Conservation (phyloP, 2,797 vertebrate species). For the Telmatherina bonti region DNA sequence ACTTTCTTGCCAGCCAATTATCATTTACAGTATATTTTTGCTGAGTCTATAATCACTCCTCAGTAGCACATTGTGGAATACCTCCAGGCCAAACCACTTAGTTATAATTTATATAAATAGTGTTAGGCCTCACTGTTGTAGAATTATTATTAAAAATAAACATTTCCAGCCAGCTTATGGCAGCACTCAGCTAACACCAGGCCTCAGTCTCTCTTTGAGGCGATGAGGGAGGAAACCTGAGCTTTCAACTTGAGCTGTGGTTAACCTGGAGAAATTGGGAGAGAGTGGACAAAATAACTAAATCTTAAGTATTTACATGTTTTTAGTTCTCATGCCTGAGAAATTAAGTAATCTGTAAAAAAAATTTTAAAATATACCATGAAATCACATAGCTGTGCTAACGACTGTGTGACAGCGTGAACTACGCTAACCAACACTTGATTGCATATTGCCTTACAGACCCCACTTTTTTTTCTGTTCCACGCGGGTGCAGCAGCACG, state of each 20-base stretch:
- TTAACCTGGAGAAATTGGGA: constrained; percentile 59
- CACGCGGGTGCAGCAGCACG: constrained; percentile 58
- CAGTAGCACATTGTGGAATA: constrained; percentile 68
- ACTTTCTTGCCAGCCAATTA: constrained; percentile 68
- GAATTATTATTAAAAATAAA: constrained; percentile 86
- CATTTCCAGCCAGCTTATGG: constrained; percentile 59
- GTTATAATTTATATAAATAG: constrained; percentile 80
- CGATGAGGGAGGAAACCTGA: constrained; percentile 68
- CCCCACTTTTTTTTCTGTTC: constrained; percentile 50
- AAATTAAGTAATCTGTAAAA: constrained; percentile 2
- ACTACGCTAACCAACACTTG: constrained; percentile 30
- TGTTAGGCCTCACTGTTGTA: constrained; percentile 67
- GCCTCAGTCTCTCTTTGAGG: constrained; percentile 47
- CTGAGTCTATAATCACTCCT: constrained; percentile 71
- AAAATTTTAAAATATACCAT: constrained; percentile 36
- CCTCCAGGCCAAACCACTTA: constrained; percentile 81
- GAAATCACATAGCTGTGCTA: constrained; percentile 37
- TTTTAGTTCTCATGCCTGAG: background rate
- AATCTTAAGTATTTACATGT: background rate
- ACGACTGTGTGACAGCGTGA: constrained; percentile 56
- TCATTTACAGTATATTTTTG: constrained; percentile 75
- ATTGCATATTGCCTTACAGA: constrained; percentile 52
- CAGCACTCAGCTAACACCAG: constrained; percentile 55
- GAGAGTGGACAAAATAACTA: constrained; percentile 18
- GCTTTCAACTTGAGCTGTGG: constrained; percentile 54